A percentile compares a stretch with the other conserved stretches of the same genome.
phyloP scores from a whole-genome alignment of 2,797 vertebrate species.

The Tenualosa thibaudeaui region DNA sequence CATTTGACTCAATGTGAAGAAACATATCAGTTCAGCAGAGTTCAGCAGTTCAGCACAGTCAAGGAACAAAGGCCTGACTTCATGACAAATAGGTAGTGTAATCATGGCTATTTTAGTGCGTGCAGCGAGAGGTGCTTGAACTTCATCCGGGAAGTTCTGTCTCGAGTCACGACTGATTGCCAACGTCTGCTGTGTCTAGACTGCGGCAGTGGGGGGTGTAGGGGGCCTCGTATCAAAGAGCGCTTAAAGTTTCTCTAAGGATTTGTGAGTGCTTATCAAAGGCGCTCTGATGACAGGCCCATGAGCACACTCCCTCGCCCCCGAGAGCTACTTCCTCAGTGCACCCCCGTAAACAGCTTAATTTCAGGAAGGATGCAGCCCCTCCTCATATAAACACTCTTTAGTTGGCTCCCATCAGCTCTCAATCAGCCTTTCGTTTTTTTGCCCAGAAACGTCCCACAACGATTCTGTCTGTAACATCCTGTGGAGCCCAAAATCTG shows the following conservation, averaged over 20 bases:
- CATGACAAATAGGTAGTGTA: neutral
- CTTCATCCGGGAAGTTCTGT: neutral
- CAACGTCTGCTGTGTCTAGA: neutral
- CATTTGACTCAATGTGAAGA: neutral
- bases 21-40: neutral
- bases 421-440: neutral
- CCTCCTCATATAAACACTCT: constrained; percentile 39
- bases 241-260: neutral
- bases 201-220: neutral
- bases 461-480: neutral
- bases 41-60: no score
- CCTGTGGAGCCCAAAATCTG: neutral
- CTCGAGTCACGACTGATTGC: neutral
- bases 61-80: neutral
- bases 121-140: neutral
- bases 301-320: neutral
- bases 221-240: neutral
- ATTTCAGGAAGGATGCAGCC: constrained; percentile 50
- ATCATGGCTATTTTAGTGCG: neutral
- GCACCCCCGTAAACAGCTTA: constrained; percentile 39
- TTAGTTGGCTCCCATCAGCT: constrained; percentile 19
- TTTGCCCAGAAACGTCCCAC: neutral
- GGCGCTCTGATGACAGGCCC: constrained; percentile 18
- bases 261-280: constrained; percentile 16
- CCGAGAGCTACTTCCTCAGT: neutral